phyloP scores from a whole-genome alignment of 2,888 invertebrate genomes.

The Trichogramma dendrolimi region DNA sequence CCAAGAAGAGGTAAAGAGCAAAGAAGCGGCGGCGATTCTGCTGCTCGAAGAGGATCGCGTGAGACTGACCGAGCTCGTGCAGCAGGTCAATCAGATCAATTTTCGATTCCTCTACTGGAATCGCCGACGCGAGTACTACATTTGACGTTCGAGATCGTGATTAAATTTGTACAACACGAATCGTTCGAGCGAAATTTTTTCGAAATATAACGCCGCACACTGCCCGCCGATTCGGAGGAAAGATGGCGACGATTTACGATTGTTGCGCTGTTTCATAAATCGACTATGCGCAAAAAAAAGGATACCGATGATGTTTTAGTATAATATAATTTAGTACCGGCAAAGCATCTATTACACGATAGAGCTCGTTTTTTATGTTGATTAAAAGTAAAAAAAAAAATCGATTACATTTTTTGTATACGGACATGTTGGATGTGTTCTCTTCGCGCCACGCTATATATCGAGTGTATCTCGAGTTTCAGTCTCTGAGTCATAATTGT shows the following conservation, averaged over 20 bases:
- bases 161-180: background rate
- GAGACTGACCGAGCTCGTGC: constrained; percentile 45
- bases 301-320: background rate
- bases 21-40: no score
- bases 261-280: background rate
- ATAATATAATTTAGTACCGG: no score
- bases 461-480: background rate
- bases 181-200: background rate
- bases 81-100: constrained; percentile 45
- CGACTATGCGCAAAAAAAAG: background rate
- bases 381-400: no score
- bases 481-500: constrained; percentile 7
- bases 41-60: constrained; percentile 36
- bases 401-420: no score
- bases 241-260: no score
- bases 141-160: constrained; percentile 33
- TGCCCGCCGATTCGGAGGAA: no score
- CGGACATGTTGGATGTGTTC: no score
- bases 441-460: no score
- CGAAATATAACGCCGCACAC: no score
- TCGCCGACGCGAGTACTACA: constrained; percentile 48
- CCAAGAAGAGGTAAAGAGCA: constrained; percentile 52
- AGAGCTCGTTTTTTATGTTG: no score
- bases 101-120: constrained; percentile 47
- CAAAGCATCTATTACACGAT: no score